phyloP scores from a whole-genome alignment of 2,113 vertebrate genomes.

The Aythya baeri region DNA sequence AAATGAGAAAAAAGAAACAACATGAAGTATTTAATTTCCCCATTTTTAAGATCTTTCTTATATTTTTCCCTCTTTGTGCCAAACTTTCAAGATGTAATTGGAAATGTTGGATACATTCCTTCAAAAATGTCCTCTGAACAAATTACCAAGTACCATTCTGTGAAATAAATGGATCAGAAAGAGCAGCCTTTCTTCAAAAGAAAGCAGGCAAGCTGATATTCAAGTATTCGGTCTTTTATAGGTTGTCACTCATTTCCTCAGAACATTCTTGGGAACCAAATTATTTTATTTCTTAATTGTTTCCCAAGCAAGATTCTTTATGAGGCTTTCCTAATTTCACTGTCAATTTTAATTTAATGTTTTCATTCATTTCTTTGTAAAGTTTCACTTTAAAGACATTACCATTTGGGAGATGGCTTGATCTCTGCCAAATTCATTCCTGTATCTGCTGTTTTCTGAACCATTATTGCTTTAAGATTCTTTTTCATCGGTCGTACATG shows the following conservation, averaged over 20 bases:
- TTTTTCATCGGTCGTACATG: not conserved
- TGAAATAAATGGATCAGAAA: not conserved
- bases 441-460: not conserved
- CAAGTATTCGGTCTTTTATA: not conserved
- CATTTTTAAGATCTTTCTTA: slow-evolving; percentile 27
- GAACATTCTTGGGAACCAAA: not conserved
- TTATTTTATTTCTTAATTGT: not conserved
- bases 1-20: not conserved
- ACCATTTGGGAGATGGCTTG: not conserved
- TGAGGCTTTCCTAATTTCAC: not conserved
- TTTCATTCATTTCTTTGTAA: not conserved
- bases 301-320: not conserved
- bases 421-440: not conserved
- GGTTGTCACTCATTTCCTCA: not conserved
- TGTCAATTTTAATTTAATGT: not conserved
- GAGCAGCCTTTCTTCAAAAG: not conserved
- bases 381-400: not conserved
- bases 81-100: slow-evolving; percentile 8
- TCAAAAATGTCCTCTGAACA: slow-evolving; percentile 34
- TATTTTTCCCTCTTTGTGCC: not conserved
- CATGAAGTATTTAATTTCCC: slow-evolving; percentile 1
- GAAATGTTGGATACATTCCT: slow-evolving; percentile 16
- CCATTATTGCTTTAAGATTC: not conserved
- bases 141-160: slow-evolving; percentile 5
- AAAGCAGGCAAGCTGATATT: not conserved